Evolutionary conservation across 2,888 invertebrate genomes (phyloP).

Genomic region (Drosophila paramelanica): DNA sequence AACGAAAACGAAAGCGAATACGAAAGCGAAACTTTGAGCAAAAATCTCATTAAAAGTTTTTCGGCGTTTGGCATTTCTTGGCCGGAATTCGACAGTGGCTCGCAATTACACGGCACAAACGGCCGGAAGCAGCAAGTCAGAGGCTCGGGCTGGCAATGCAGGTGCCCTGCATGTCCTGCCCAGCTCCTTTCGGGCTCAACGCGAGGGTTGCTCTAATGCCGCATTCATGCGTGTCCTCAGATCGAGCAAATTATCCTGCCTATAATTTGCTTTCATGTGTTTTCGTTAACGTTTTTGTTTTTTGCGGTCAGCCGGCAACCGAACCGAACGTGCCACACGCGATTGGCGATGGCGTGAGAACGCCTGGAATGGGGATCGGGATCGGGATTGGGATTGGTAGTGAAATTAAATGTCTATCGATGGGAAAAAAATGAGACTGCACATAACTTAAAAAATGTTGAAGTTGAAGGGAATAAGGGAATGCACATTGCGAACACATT

Average conservation of each 20-base stretch:
- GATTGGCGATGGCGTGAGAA: slow-evolving; percentile 19
- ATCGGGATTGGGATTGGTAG: slow-evolving; percentile 1
- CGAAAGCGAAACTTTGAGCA: slow-evolving; percentile 27
- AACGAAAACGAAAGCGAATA: slow-evolving; percentile 22
- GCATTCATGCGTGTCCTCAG: slow-evolving; percentile 29
- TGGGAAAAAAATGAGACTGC: neutral
- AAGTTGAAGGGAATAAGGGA: neutral
- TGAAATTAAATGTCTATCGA: slow-evolving; percentile 12
- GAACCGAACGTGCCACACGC: slow-evolving; percentile 61
- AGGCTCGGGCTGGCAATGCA: slow-evolving; percentile 20
- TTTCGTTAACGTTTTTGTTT: slow-evolving; percentile 8
- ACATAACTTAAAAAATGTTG: slow-evolving; percentile 4
- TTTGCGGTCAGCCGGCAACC: slow-evolving; percentile 36
- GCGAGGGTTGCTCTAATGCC: slow-evolving; percentile 16
- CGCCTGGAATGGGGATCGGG: neutral
- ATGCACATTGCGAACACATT: slow-evolving; percentile 10
- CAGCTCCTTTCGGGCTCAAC: no score
- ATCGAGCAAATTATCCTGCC: slow-evolving; percentile 19
- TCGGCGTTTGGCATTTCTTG: slow-evolving; percentile 43
- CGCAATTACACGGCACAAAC: slow-evolving; percentile 52
- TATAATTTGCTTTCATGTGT: slow-evolving; percentile 46
- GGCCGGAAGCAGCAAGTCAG: slow-evolving; percentile 2
- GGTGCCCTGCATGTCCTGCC: slow-evolving; percentile 36
- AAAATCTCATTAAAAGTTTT: slow-evolving; percentile 75
- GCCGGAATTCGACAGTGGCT: slow-evolving; percentile 36